These are phyloP conservation scores for Arctopsyche grandis DNA, from an alignment of 1,140 invertebrate genomes.

Conservation along the genomic window DNA sequence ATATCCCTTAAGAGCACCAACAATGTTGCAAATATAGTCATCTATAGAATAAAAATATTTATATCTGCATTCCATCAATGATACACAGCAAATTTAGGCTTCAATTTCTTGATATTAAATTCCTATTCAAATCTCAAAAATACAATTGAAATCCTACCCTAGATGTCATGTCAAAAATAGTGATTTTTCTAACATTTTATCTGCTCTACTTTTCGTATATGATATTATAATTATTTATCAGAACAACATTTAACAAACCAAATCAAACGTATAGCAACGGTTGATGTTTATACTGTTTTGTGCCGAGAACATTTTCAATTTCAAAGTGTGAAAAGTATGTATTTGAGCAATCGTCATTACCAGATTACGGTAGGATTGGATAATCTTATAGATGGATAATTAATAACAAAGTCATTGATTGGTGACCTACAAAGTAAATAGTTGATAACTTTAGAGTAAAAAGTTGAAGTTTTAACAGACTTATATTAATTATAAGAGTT, in stretches of 20 bases:
- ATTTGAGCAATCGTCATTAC: not conserved
- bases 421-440: not conserved
- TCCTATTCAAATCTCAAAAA: conserved; percentile 46
- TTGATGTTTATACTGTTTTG: conserved; percentile 13
- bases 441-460: not conserved
- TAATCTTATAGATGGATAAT: not conserved
- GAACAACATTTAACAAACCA: conserved; percentile 32
- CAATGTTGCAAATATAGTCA: conserved; percentile 49
- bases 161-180: conserved; percentile 55
- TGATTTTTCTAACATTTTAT: conserved; percentile 51
- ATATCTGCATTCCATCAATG: conserved; percentile 28
- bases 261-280: conserved; percentile 43
- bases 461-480: not conserved
- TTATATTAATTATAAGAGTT: not conserved
- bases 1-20: conserved; percentile 51
- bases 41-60: conserved; percentile 47
- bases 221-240: conserved; percentile 42
- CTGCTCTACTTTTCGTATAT: conserved; percentile 46
- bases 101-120: conserved; percentile 40
- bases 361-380: too few relatives aligned
- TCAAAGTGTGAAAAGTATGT: not conserved
- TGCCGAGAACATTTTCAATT: too few relatives aligned
- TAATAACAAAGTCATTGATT: not conserved
- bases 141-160: conserved; percentile 52
- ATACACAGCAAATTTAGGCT: conserved; percentile 38